Conservation (phyloP, 2,888 invertebrate species). For the Dusona sp. region DNA sequence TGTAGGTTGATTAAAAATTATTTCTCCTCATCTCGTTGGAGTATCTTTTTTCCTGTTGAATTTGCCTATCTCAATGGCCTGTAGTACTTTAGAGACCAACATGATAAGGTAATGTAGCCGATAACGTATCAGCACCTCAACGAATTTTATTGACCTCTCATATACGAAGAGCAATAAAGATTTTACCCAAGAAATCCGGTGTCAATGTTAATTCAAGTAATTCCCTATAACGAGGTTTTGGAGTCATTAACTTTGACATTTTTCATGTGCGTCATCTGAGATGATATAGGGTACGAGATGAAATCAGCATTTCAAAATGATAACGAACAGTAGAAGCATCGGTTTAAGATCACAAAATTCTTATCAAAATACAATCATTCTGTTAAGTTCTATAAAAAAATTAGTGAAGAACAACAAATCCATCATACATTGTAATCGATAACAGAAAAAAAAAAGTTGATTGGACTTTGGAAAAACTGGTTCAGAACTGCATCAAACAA, state of each 20-base stretch:
- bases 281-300: conserved; percentile 16
- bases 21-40: neutral
- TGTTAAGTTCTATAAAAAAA: neutral
- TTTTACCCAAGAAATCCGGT: neutral
- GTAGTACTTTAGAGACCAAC: neutral
- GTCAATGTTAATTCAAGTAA: neutral
- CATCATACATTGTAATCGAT: neutral
- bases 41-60: neutral
- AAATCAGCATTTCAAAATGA: neutral
- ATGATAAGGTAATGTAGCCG: neutral
- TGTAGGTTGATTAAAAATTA: neutral
- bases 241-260: neutral
- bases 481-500: neutral
- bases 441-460: neutral
- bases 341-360: neutral
- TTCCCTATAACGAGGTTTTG: neutral
- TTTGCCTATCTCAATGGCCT: neutral
- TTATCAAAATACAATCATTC: neutral
- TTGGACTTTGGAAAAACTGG: neutral
- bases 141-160: neutral
- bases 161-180: neutral
- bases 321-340: too few species aligned
- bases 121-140: neutral
- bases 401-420: neutral
- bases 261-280: neutral